Evolutionary conservation across 2,888 invertebrate species (phyloP), one percentile per base, ranked within the genome.

Genomic region (Nemurella pictetii): DNA sequence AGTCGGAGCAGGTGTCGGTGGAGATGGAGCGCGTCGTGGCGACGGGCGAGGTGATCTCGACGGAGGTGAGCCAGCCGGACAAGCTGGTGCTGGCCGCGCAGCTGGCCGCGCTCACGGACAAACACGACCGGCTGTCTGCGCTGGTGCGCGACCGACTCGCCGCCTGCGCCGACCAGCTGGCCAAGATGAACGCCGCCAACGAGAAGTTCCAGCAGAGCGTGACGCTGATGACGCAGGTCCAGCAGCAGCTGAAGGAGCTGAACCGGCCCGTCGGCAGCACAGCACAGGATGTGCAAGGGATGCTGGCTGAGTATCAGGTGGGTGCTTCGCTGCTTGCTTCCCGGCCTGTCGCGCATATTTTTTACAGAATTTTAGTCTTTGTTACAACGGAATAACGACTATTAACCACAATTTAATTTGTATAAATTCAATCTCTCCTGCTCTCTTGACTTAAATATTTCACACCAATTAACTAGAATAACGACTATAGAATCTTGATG

Each of bases 221-320:
- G 73, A 94, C 95, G 88, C 96, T 96, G 90, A 93, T 97, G 89
- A 94, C 94, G 84, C 94, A 94, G 87, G 94, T 97, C n/a, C 96
- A 97, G 89, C 94, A 94, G 85, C 95, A 97, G 89, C 90, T 98
- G 25, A 95, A 96, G 87, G 95, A 95, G 85, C 91, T 98, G 0
- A 96, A 95, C 88, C 95, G 95, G 90, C 97, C 98, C 0, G 94
- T 98, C 72, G 98, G 98, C 15, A 95, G 95, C 84, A 95, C 95
- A 88, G 95, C 96, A 0, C 96, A 97, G 89, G 98, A 98, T 89
- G 97, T 98, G 0, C 95, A 97, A 89, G 94, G 95, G n/a, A 92
- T 97, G 87, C 92, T 96, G 30, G 92, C 93, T 72, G 93, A 95
- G 0, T 96, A 96, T 88, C 96, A 96, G 88, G 89, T 89, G n/a